A percentile compares a stretch with the other conserved stretches of the same genome.
Conservation (phyloP, 1,140 invertebrate species). For the Pseudachorutes palmiensis region DNA sequence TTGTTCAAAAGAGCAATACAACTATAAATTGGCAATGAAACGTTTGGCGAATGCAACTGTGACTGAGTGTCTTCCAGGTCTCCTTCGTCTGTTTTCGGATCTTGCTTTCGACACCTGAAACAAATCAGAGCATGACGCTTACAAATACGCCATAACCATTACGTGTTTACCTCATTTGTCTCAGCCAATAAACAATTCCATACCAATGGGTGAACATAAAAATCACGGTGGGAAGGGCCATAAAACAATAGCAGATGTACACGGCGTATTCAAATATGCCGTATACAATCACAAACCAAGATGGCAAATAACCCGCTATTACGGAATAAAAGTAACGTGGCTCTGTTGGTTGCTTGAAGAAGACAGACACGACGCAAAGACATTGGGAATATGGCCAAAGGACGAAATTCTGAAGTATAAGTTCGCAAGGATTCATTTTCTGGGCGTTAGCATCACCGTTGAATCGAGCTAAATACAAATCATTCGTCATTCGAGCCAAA, state of each 20-base stretch:
- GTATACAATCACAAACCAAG: background rate
- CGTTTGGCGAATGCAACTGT: no score
- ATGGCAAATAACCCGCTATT: background rate
- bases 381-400: background rate
- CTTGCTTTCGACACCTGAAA: no score
- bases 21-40: background rate
- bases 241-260: background rate
- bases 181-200: background rate
- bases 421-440: background rate
- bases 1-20: background rate
- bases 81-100: no score
- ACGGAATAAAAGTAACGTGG: background rate
- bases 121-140: background rate
- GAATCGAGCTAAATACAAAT: background rate
- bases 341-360: background rate
- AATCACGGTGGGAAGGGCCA: background rate
- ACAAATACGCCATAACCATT: no score
- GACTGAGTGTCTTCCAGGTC: no score
- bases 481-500: background rate
- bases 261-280: background rate
- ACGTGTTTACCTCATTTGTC: background rate
- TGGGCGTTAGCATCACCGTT: background rate
- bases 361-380: background rate
- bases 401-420: background rate
- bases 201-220: background rate